Conservation (phyloP, 2,797 vertebrate species). For the Bovichtus variegatus region DNA sequence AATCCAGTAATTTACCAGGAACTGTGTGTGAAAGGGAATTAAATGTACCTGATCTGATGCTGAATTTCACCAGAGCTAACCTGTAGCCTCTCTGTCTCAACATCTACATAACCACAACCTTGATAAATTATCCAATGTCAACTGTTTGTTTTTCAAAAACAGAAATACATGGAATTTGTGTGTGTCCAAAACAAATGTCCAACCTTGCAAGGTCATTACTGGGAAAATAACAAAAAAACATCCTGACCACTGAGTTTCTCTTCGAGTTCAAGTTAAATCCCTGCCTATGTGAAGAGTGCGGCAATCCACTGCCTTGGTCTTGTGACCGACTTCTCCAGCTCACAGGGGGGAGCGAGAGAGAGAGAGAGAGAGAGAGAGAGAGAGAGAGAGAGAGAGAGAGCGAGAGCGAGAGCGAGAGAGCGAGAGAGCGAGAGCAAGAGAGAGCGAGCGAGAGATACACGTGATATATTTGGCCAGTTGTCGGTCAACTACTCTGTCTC, state of each 20-base stretch:
- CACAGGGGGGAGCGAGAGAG: not conserved
- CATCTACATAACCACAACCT: not conserved
- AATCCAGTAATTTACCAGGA: not conserved
- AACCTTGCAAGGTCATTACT: not conserved
- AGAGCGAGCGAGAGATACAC: conserved; percentile 18
- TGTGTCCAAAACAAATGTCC: conserved; percentile 21
- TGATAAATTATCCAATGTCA: not conserved
- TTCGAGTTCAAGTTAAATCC: conserved; percentile 28
- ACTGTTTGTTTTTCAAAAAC: not conserved
- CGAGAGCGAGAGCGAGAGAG: not conserved
- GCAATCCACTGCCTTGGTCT: conserved; percentile 66
- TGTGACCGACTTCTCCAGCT: conserved; percentile 75
- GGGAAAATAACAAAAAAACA: conserved; percentile 1
- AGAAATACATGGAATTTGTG: not conserved
- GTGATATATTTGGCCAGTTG: conserved; percentile 64
- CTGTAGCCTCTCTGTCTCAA: not conserved
- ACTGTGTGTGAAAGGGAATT: not conserved
- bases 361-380: not conserved
- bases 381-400: not conserved
- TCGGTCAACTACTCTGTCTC: conserved; percentile 60
- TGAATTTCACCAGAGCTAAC: not conserved
- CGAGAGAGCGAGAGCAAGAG: not conserved
- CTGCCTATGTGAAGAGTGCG: conserved; percentile 39
- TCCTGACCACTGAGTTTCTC: not conserved
- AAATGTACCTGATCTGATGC: conserved; percentile 1